These are phyloP conservation scores for Brachionus asplanchnoidis DNA, from an alignment of 1,140 invertebrate species.

Conservation along the genomic window DNA sequence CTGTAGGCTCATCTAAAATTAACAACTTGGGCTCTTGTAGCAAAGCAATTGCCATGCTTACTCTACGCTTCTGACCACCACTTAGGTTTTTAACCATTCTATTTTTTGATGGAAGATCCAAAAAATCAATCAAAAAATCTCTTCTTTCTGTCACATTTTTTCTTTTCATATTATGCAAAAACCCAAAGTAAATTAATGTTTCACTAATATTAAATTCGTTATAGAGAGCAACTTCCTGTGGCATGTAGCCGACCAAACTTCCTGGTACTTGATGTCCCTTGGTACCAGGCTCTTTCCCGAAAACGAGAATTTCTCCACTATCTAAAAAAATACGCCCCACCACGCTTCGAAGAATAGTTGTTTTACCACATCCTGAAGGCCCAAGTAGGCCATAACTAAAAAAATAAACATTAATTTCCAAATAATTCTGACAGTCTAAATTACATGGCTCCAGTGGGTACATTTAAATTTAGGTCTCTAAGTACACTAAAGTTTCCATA, in stretches of 20 bases:
- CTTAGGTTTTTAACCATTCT: conserved; percentile 27
- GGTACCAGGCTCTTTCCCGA: conserved; percentile 52
- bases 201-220: conserved; percentile 89
- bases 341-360: conserved; percentile 55
- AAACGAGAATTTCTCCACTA: conserved; percentile 49
- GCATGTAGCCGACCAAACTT: conserved; percentile 57
- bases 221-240: conserved; percentile 79
- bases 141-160: conserved; percentile 79
- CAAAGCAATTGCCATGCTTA: conserved; percentile 83
- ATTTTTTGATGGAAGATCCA: conserved; percentile 47
- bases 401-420: not conserved
- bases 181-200: conserved; percentile 92
- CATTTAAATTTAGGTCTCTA: conserved; percentile 79
- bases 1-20: conserved; percentile 89
- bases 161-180: conserved; percentile 79
- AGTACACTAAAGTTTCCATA: conserved; percentile 61
- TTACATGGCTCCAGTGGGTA: conserved; percentile 84
- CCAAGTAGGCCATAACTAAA: conserved; percentile 53
- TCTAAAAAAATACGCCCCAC: conserved; percentile 51
- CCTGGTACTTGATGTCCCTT: conserved; percentile 54
- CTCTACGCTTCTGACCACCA: conserved; percentile 83
- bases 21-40: conserved; percentile 86
- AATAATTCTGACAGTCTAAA: conserved; percentile 47
- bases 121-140: conserved; percentile 78
- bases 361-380: conserved; percentile 55